Evolutionary conservation across 1,140 invertebrate species (phyloP).

Genomic region (Ganaspis sp.): DNA sequence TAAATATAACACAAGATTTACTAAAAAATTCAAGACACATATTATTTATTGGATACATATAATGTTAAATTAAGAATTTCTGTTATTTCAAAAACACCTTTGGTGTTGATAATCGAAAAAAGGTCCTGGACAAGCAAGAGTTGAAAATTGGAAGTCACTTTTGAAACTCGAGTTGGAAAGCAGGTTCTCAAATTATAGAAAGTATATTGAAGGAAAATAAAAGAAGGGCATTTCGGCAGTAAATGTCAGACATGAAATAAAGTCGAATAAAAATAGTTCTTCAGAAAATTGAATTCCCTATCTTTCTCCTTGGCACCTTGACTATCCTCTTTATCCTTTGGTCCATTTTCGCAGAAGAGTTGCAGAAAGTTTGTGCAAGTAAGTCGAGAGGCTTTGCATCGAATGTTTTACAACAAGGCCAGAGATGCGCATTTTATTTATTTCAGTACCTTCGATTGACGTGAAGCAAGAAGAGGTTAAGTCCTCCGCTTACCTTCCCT

Average conservation of each 20-base stretch:
- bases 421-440: slow-evolving; percentile 13
- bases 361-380: background rate
- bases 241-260: slow-evolving; percentile 1
- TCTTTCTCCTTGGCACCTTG: background rate
- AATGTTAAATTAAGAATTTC: no score
- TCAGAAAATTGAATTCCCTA: background rate
- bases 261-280: background rate
- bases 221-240: background rate
- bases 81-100: no score
- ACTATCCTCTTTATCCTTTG: background rate
- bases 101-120: no score
- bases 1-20: no score
- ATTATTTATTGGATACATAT: no score
- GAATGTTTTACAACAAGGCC: slow-evolving; percentile 28
- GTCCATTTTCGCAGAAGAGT: background rate
- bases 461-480: background rate
- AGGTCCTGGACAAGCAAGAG: no score
- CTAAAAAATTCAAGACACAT: no score
- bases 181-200: background rate
- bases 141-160: no score
- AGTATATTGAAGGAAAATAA: background rate
- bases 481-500: background rate
- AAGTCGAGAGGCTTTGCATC: slow-evolving; percentile 17
- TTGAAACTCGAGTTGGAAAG: background rate
- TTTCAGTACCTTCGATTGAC: background rate